Conservation (phyloP, 2,113 vertebrate genomes). For the Saguinus imperator region DNA sequence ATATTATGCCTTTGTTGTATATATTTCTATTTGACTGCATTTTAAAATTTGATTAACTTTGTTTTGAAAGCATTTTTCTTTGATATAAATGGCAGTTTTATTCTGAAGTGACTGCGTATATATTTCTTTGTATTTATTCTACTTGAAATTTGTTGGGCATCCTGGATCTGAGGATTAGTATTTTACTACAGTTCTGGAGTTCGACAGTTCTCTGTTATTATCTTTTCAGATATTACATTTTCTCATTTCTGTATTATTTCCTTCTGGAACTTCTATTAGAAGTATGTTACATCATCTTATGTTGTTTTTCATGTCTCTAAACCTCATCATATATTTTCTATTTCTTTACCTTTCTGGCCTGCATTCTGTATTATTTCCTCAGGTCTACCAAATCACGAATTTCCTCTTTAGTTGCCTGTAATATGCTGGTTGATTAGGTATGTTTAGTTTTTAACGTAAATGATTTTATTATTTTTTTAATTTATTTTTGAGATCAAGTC, state of each 20-base stretch:
- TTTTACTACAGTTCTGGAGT: not conserved
- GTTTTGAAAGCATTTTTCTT: conserved; percentile 6
- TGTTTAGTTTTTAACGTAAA: not conserved
- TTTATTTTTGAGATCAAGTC: too few species aligned
- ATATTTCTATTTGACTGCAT: not conserved
- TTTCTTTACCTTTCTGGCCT: not conserved
- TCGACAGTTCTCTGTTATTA: not conserved
- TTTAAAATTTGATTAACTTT: not conserved
- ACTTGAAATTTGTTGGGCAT: not conserved
- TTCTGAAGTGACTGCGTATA: not conserved
- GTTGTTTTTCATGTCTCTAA: conserved; percentile 14
- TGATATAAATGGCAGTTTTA: not conserved
- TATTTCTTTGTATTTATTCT: not conserved
- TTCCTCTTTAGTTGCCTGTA: conserved; percentile 2
- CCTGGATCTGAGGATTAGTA: not conserved
- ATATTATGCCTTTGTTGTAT: not conserved
- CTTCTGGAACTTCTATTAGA: conserved; percentile 1
- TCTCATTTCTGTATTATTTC: not conserved
- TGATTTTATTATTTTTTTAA: not conserved
- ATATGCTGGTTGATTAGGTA: not conserved
- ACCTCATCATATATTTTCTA: not conserved
- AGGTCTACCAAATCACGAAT: not conserved
- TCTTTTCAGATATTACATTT: not conserved
- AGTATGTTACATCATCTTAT: not conserved
- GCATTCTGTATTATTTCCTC: conserved; percentile 26